A percentile compares a stretch with the other conserved stretches of the same genome.
Conservation (phyloP, 2,797 vertebrate genomes). For the Trichosurus vulpecula region DNA sequence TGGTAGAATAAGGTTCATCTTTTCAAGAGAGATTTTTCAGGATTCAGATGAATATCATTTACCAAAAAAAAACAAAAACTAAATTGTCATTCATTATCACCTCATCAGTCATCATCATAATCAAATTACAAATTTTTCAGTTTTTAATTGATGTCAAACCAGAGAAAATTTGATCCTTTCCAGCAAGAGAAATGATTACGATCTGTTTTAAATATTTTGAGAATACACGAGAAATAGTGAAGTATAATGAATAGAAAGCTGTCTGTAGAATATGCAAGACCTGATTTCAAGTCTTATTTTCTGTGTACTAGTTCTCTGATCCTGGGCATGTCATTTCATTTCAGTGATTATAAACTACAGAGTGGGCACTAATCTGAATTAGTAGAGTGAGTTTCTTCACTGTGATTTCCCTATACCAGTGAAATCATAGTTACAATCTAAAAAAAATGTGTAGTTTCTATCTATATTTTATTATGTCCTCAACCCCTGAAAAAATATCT, state of each 20-base stretch:
- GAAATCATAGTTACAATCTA: neutral
- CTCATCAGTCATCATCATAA: neutral
- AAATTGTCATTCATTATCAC: neutral
- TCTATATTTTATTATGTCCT: neutral
- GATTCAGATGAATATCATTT: neutral
- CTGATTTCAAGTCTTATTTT: neutral
- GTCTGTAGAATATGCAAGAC: neutral
- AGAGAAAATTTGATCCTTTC: neutral
- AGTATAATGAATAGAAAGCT: neutral
- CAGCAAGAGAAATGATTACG: neutral
- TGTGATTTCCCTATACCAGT: neutral
- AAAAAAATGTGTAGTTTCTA: neutral
- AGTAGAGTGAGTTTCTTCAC: neutral
- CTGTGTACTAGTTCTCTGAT: neutral
- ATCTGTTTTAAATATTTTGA: neutral
- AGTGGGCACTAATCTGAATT: neutral
- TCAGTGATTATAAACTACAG: neutral
- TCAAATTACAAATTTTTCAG: neutral
- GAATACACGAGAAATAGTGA: neutral
- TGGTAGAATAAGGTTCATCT: slow-evolving; percentile 1
- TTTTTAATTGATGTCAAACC: neutral
- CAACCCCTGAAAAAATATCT: neutral
- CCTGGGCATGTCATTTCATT: neutral
- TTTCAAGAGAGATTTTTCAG: neutral
- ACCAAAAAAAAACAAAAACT: neutral